Evolutionary conservation across 2,888 invertebrate species (phyloP).

Genomic region (Hypomecis atomaria): DNA sequence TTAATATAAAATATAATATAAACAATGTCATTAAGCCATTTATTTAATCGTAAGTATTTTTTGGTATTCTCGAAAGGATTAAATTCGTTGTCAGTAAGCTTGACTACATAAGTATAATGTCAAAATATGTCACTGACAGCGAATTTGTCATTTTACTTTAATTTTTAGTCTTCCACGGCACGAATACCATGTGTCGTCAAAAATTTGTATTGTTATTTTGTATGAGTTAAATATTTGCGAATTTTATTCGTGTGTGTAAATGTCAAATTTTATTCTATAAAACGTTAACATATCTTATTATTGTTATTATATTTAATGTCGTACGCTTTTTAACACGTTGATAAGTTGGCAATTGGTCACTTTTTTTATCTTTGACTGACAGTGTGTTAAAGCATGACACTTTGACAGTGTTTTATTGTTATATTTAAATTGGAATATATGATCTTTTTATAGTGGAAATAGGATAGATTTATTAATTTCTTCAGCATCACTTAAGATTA

Average conservation of each 20-base stretch:
- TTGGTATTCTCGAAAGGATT: constrained; percentile 1
- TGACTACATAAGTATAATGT: constrained; percentile 3
- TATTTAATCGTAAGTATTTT: constrained; percentile 3
- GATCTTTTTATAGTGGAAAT: background rate
- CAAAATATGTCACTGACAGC: background rate
- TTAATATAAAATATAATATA: constrained; percentile 5
- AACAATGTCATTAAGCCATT: constrained; percentile 1
- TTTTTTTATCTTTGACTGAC: constrained; percentile 9
- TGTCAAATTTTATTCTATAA: constrained; percentile 55
- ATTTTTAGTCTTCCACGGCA: constrained; percentile 55
- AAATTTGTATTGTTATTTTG: constrained; percentile 42
- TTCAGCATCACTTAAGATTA: constrained; percentile 49
- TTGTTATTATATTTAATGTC: constrained; percentile 56
- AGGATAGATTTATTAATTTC: constrained; percentile 31
- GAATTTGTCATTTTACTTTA: constrained; percentile 9
- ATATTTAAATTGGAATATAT: background rate
- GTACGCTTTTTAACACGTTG: constrained; percentile 47
- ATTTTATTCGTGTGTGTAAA: constrained; percentile 54
- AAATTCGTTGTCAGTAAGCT: constrained; percentile 1
- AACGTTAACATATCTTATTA: constrained; percentile 71
- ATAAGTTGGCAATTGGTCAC: constrained; percentile 26
- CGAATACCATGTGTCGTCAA: constrained; percentile 39
- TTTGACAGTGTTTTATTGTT: constrained; percentile 44
- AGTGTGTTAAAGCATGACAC: constrained; percentile 14
- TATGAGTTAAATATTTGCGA: constrained; percentile 39